Conservation (phyloP, 2,888 invertebrate genomes). For the Volucella inanis region DNA sequence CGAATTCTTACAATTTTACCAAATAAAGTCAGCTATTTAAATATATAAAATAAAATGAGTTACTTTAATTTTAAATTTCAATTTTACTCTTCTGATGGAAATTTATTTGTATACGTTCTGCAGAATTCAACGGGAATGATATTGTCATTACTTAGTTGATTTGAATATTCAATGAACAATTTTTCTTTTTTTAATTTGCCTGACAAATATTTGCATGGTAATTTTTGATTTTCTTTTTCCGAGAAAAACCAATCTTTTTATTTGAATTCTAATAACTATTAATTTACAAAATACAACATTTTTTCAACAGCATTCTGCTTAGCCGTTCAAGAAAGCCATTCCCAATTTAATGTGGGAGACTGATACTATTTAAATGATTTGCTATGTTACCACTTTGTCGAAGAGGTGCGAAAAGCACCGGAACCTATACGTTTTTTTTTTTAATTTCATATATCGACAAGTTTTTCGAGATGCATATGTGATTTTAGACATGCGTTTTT, state of each 20-base stretch:
- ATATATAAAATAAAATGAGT: background rate
- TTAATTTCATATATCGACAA: too few relatives aligned
- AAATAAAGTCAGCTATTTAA: conserved; percentile 1
- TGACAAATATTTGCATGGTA: conserved; percentile 51
- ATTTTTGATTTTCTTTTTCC: conserved; percentile 10
- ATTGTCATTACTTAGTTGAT: conserved; percentile 79
- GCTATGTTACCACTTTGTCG: too few relatives aligned
- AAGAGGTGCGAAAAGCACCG: too few relatives aligned
- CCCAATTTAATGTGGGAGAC: too few relatives aligned
- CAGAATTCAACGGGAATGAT: conserved; percentile 76
- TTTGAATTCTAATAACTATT: too few relatives aligned
- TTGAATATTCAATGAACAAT: conserved; percentile 80
- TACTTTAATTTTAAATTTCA: too few relatives aligned
- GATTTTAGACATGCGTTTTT: too few relatives aligned
- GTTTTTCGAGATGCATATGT: too few relatives aligned
- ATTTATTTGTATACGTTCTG: conserved; percentile 1
- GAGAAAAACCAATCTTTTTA: background rate
- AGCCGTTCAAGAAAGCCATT: too few relatives aligned
- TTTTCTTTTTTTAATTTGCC: conserved; percentile 34
- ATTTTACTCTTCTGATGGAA: background rate
- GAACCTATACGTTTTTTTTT: too few relatives aligned
- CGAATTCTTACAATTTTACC: background rate
- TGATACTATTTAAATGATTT: too few relatives aligned
- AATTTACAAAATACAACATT: background rate
- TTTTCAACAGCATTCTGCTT: too few relatives aligned